Evolutionary conservation across 2,888 invertebrate species (phyloP).

Genomic region (Plusia festucae): DNA sequence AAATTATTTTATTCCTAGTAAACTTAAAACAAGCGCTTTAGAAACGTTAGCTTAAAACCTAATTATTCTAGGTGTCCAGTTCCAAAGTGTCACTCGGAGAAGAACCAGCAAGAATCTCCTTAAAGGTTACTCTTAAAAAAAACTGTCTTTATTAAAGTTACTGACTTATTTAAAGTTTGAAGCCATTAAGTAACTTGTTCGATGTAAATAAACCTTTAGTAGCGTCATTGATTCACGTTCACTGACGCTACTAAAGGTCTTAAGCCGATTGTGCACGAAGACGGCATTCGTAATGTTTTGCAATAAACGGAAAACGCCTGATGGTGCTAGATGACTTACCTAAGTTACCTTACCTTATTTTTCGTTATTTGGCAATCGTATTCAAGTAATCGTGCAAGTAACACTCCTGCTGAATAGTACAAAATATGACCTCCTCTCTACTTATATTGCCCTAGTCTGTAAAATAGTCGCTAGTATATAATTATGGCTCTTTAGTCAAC

Average conservation of each 20-base stretch:
- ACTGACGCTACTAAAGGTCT: too few species aligned
- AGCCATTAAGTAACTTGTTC: not conserved
- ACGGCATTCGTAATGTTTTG: constrained; percentile 50
- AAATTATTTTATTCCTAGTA: too few species aligned
- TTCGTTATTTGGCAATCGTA: constrained; percentile 22
- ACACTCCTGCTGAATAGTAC: too few species aligned
- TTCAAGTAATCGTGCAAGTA: not conserved
- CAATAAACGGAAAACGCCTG: constrained; percentile 41
- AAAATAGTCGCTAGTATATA: not conserved
- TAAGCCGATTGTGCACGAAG: constrained; percentile 46
- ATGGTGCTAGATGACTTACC: constrained; percentile 31
- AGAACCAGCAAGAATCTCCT: too few species aligned
- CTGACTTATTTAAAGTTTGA: not conserved
- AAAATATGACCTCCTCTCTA: constrained; percentile 17
- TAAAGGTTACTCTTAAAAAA: too few species aligned
- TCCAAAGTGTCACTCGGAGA: too few species aligned
- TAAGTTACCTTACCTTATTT: constrained; percentile 7
- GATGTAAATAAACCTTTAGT: not conserved
- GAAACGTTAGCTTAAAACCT: too few species aligned
- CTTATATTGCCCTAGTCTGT: constrained; percentile 9
- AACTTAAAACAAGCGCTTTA: too few species aligned
- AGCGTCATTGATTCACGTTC: constrained; percentile 52
- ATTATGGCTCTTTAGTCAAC: too few species aligned
- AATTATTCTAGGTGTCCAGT: too few species aligned
- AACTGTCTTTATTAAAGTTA: too few species aligned